Evolutionary conservation across 2,888 invertebrate species (phyloP), one percentile per base, ranked within the genome.

Genomic region (Rotaria sp.): DNA sequence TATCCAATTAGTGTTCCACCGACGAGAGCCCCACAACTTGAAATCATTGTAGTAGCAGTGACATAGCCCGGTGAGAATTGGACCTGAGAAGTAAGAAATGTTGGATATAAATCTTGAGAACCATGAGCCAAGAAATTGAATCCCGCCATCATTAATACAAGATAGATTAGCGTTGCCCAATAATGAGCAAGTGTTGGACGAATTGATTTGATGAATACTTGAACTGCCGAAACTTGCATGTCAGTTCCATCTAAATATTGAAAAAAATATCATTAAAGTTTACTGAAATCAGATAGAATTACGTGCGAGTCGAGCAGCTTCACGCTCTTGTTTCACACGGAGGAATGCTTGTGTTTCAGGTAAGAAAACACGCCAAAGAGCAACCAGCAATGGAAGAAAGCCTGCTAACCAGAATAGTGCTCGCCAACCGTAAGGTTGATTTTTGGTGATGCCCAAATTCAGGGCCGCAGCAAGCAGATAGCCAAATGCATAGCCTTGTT

Each of bases 31-130:
- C 80, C 80, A n/a, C 45, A 24, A 80, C 8, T 41, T 10, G 80
- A 45, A 15, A 80, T n/a, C 26, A 80, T 5, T 5, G 41, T 80
- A 1, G 80, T 45, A 5, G 13, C 10, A 41, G 80, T 80, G 0
- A 80, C 41, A 24, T 11, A 3, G n/a, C 41, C 15, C 2, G 1
- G 45, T 11, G 80, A 80, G 4, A 80, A 80, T 4, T 26, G 1
- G 0, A 80, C 7, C 26, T 45, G 45, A 45, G 80, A 26, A 11
- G 8, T 0, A n/a, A 80, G 80, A 80, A 80, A 80, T 3, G 80
- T 80, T 80, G 80, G 80, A n/a, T 80, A 80, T n/a, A 80, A 45
- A 45, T 80, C 80, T 80, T 80, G 80, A n/a, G 26, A n/a, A 26
- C 80, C 80, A 80, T 80, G 80, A 4, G 80, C 26, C 45, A 80